Percentiles rank a stretch among this genome's conserved stretches.
phyloP scores from a whole-genome alignment of 1,140 invertebrate species.

The Platyura marginata region DNA sequence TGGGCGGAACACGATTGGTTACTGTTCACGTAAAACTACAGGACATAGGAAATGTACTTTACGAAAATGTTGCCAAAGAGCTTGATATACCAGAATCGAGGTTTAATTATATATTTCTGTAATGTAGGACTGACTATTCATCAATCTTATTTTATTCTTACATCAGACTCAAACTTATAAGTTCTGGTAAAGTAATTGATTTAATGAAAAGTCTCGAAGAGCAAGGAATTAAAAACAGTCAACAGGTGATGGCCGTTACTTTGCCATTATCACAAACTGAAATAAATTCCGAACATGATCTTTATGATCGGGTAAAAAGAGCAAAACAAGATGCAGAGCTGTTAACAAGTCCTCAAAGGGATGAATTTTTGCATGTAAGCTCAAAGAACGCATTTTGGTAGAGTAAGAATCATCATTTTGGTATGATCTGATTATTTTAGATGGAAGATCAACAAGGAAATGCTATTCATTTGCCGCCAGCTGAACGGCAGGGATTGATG shows the following conservation, averaged over 20 bases:
- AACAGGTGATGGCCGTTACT: slow-evolving; percentile 42
- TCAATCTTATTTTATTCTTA: too few species aligned
- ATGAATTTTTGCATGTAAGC: background rate
- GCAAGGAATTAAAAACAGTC: slow-evolving; percentile 43
- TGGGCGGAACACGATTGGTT: slow-evolving; percentile 21
- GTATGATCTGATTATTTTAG: slow-evolving; percentile 33
- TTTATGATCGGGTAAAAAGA: slow-evolving; percentile 15
- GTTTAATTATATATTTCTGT: too few species aligned
- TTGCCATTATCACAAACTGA: slow-evolving; percentile 25
- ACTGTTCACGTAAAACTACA: slow-evolving; percentile 29
- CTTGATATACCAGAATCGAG: too few species aligned
- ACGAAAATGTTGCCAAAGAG: slow-evolving; percentile 29
- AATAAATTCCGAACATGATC: slow-evolving; percentile 11
- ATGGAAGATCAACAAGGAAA: slow-evolving; percentile 62
- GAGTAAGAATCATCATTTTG: too few species aligned
- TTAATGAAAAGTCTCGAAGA: slow-evolving; percentile 26
- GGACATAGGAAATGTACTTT: slow-evolving; percentile 31
- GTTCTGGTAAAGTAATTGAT: slow-evolving; percentile 41
- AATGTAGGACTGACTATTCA: too few species aligned
- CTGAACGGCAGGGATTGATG: slow-evolving; percentile 44
- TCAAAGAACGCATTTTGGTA: slow-evolving; percentile 1
- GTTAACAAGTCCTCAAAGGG: background rate
- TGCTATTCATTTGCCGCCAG: slow-evolving; percentile 39
- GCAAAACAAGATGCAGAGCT: slow-evolving; percentile 16
- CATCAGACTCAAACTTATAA: slow-evolving; percentile 43